Conservation (phyloP, 2,797 vertebrate genomes). For the Siniperca obscura region DNA sequence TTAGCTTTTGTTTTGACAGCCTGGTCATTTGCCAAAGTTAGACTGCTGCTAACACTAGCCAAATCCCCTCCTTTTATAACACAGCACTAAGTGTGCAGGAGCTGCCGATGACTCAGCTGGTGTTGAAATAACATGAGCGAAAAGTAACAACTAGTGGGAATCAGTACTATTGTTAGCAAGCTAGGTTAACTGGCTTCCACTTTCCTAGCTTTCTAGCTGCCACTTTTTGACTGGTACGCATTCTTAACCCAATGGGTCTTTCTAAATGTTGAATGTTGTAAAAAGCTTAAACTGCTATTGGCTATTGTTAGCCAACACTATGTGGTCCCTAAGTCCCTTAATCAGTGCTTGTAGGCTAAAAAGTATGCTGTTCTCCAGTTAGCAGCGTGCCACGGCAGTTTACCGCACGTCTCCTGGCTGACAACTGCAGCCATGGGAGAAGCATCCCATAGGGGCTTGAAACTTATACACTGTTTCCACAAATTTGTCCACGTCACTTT, state of each 20-base stretch:
- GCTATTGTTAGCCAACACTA: neutral
- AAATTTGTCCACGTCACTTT: neutral
- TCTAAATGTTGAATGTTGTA: neutral
- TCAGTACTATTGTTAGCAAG: neutral
- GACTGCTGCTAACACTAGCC: too few species aligned
- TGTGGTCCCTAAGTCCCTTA: neutral
- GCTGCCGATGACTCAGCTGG: neutral
- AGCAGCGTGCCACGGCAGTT: neutral
- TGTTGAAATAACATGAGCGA: neutral
- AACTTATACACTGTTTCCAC: neutral
- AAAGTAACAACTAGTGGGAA: neutral
- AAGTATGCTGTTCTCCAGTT: slow-evolving; percentile 10
- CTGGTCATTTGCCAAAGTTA: too few species aligned
- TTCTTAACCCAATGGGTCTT: neutral
- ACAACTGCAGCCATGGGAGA: neutral
- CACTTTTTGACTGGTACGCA: neutral
- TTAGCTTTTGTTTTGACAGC: too few species aligned
- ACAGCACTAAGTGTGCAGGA: neutral
- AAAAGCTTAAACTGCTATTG: neutral
- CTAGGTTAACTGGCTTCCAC: neutral
- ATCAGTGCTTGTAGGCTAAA: slow-evolving; percentile 7
- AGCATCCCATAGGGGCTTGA: neutral
- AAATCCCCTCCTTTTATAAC: neutral
- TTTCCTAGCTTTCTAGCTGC: too few species aligned
- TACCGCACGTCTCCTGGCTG: neutral